Evolutionary conservation across 2,113 vertebrate genomes (phyloP).

Genomic region (Philantomba maxwellii): DNA sequence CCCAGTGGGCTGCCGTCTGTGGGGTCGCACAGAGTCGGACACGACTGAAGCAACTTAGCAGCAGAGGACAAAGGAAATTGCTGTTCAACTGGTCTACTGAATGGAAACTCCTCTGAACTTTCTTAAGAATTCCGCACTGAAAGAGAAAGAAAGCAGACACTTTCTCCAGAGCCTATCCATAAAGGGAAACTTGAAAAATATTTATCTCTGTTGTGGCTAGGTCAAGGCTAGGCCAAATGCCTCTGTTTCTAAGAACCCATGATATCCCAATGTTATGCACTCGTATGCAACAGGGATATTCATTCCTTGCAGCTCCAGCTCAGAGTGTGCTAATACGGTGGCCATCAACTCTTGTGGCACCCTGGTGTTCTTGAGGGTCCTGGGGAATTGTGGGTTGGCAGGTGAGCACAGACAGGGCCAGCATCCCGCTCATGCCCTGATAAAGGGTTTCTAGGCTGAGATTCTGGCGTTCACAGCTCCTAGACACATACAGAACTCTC

Average conservation of each 20-base stretch:
- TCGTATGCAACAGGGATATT: neutral
- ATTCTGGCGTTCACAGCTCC: neutral
- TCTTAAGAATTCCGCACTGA: neutral
- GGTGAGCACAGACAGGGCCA: neutral
- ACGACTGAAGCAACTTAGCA: no score
- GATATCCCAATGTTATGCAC: neutral
- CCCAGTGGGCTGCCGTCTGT: no score
- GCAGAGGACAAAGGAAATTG: neutral
- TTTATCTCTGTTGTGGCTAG: neutral
- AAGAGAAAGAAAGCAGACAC: neutral
- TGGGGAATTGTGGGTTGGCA: neutral
- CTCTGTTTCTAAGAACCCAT: neutral
- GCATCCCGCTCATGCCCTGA: neutral
- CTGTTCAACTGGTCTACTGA: neutral
- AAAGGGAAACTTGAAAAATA: neutral
- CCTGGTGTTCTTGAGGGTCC: neutral
- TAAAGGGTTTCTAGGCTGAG: neutral
- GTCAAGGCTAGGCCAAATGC: neutral
- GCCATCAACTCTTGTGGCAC: neutral
- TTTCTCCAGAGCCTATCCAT: neutral
- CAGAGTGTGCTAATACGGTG: fast-evolving
- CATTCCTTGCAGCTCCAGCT: neutral
- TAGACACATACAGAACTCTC: neutral
- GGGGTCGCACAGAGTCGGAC: no score
- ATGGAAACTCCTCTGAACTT: neutral